phyloP scores from a whole-genome alignment of 1,140 invertebrate species.

The Brachionus asplanchnoidis region DNA sequence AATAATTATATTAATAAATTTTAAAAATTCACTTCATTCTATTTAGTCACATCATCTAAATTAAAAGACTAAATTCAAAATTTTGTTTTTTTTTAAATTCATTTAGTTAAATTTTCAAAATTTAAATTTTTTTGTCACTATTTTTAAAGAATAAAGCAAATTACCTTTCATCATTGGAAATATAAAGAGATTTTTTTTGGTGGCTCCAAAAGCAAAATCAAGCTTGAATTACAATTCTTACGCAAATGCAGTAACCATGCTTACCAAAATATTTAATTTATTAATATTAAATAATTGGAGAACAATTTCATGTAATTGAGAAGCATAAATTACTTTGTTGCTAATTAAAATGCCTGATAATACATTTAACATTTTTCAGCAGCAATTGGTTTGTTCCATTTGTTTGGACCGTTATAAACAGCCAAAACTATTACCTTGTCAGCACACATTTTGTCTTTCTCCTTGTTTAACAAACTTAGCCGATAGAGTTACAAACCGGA shows the following conservation, averaged over 20 bases:
- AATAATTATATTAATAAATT: too few species aligned
- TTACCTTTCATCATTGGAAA: neutral
- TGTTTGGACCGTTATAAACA: slow-evolving; percentile 93
- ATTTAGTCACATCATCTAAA: too few species aligned
- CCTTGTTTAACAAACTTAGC: slow-evolving; percentile 65
- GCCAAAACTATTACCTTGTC: slow-evolving; percentile 94
- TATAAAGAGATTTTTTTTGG: neutral
- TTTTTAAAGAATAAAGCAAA: neutral
- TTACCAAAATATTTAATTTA: neutral
- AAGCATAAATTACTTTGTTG: neutral
- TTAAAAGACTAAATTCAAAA: too few species aligned
- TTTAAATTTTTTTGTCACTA: neutral
- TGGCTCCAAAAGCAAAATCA: neutral
- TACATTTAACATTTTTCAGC: slow-evolving; percentile 72
- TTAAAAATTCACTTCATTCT: too few species aligned
- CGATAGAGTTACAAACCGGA: slow-evolving; percentile 59
- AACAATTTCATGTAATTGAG: neutral
- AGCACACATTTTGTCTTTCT: slow-evolving; percentile 98
- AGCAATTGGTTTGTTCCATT: slow-evolving; percentile 92
- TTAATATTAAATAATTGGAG: neutral
- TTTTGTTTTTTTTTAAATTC: too few species aligned
- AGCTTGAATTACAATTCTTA: neutral
- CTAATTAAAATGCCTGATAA: neutral
- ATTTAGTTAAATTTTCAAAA: too few species aligned
- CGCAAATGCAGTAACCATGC: neutral